Evolutionary conservation across 2,888 invertebrate genomes (phyloP).

Genomic region (Leptothorax acervorum): DNA sequence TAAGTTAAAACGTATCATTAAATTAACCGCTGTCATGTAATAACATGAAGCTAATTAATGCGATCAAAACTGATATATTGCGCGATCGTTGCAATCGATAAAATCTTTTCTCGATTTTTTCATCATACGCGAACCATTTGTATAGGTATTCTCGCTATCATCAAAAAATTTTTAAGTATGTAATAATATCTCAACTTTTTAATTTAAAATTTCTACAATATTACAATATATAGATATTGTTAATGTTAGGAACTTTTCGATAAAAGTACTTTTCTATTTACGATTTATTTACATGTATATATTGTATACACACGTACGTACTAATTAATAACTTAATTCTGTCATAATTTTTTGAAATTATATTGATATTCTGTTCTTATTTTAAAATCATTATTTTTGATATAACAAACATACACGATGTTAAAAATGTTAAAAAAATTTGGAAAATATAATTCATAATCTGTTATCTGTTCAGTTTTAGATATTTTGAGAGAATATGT

Average conservation of each 20-base stretch:
- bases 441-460: too few relatives aligned
- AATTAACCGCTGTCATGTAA: constrained; percentile 59
- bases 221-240: neutral
- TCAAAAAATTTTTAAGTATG: neutral
- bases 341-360: neutral
- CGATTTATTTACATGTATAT: too few relatives aligned
- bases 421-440: too few relatives aligned
- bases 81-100: constrained; percentile 42
- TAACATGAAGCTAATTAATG: constrained; percentile 47
- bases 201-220: neutral
- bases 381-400: too few relatives aligned
- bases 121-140: neutral
- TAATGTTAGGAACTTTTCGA: neutral
- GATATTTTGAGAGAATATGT: too few relatives aligned
- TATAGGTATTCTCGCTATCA: constrained; percentile 23
- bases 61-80: constrained; percentile 40
- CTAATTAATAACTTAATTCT: neutral
- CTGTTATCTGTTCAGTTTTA: too few relatives aligned
- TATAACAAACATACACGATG: too few relatives aligned
- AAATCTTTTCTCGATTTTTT: constrained; percentile 40
- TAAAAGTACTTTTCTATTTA: neutral
- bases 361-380: too few relatives aligned
- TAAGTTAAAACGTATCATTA: constrained; percentile 56
- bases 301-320: too few relatives aligned
- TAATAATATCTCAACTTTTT: neutral